Percentiles rank a stretch among this genome's conserved stretches.
These are phyloP conservation scores for Anseranas semipalmata DNA, from an alignment of 2,113 vertebrate species.

Conservation along the genomic window DNA sequence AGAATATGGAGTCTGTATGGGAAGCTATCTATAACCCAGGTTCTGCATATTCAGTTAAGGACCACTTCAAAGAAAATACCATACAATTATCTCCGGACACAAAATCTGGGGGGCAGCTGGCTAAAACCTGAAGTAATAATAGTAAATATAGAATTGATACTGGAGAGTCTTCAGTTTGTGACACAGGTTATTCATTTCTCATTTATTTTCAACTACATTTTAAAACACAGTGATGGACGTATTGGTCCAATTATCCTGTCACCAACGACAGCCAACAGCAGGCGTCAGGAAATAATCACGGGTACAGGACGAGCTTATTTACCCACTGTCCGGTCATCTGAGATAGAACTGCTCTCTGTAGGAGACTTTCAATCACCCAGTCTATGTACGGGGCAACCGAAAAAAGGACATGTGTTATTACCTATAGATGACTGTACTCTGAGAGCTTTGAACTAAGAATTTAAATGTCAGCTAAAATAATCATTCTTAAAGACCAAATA, in stretches of 20 bases:
- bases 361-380: not conserved
- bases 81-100: not conserved
- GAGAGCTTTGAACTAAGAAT: not conserved
- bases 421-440: not conserved
- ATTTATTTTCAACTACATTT: not conserved
- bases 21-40: not conserved
- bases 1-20: not conserved
- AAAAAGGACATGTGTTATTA: not conserved
- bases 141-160: not conserved
- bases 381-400: not conserved
- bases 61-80: not conserved
- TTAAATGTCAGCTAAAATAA: not conserved
- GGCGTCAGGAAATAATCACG: not conserved
- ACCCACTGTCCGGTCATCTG: not conserved
- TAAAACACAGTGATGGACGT: not conserved
- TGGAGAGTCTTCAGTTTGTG: not conserved
- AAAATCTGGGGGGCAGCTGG: not conserved
- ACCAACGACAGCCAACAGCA: not conserved
- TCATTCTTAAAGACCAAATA: not conserved
- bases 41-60: not conserved
- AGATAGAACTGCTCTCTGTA: not conserved
- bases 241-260: not conserved
- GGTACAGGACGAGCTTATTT: not conserved
- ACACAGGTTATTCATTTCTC: not conserved
- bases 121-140: not conserved